Percentiles rank a stretch among this genome's conserved stretches.
Evolutionary conservation across 2,888 invertebrate species (phyloP).

Genomic region (Drosophila lacicola): DNA sequence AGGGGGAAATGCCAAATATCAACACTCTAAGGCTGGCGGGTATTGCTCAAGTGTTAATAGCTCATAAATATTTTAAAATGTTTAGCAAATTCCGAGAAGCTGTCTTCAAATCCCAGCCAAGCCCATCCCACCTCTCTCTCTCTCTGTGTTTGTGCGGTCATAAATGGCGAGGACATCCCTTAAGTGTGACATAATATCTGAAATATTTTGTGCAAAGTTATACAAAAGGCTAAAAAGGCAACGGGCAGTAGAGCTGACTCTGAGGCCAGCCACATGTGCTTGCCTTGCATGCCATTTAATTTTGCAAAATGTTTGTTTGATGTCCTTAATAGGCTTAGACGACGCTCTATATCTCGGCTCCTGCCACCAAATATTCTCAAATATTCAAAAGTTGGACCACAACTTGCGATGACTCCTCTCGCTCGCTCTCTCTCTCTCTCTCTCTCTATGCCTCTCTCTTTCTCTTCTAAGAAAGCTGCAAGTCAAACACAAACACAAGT

Average conservation of each 20-base stretch:
- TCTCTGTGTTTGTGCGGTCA: constrained; percentile 60
- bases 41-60: constrained; percentile 77
- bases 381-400: constrained; percentile 67
- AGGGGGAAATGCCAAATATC: constrained; percentile 25
- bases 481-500: constrained; percentile 70
- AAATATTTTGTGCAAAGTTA: constrained; percentile 80
- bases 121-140: constrained; percentile 22
- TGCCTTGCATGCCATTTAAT: constrained; percentile 80
- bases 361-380: constrained; percentile 58
- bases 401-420: constrained; percentile 11
- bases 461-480: constrained; percentile 63
- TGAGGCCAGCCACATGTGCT: constrained; percentile 67
- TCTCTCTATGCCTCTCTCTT: constrained; percentile 13
- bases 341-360: constrained; percentile 31
- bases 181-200: constrained; percentile 80
- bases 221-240: constrained; percentile 58
- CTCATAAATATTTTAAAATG: constrained; percentile 81
- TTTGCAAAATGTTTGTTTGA: constrained; percentile 81
- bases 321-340: constrained; percentile 80
- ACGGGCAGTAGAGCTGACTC: neutral
- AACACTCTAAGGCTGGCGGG: constrained; percentile 43
- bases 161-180: constrained; percentile 74
- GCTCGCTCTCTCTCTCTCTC: constrained; percentile 17
- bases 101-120: constrained; percentile 53
- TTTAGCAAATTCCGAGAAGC: constrained; percentile 72